Percentiles rank a stretch among this genome's conserved stretches.
These are phyloP conservation scores for Myioborus melanocephalus DNA, from an alignment of 2,797 vertebrate species.

Conservation along the genomic window DNA sequence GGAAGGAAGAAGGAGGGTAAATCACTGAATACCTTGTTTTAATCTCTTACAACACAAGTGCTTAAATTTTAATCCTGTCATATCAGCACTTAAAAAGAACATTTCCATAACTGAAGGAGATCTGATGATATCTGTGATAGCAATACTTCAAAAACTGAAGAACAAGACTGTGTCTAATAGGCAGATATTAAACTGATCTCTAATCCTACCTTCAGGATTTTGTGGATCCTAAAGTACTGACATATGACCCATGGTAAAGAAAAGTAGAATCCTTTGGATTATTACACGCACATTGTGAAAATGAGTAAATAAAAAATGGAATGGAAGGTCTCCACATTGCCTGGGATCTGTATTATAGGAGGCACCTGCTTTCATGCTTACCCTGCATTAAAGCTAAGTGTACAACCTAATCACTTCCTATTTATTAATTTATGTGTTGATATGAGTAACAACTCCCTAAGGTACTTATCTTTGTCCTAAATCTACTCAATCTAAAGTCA, in stretches of 20 bases:
- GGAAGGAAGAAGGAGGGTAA: neutral
- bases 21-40: neutral
- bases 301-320: neutral
- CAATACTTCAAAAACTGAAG: neutral
- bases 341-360: neutral
- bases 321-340: neutral
- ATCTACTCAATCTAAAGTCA: neutral
- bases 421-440: neutral
- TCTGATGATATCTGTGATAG: neutral
- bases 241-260: neutral
- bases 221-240: neutral
- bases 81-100: neutral
- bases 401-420: neutral
- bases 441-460: neutral
- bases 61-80: neutral
- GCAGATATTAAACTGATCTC: neutral
- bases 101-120: neutral
- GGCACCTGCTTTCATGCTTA: neutral
- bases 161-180: neutral
- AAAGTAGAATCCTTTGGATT: neutral
- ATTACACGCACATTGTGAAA: neutral
- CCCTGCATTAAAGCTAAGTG: neutral
- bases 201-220: neutral
- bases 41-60: neutral
- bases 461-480: neutral